Conservation (phyloP, 2,888 invertebrate species). For the Bursaphelenchus okinawaensis region DNA sequence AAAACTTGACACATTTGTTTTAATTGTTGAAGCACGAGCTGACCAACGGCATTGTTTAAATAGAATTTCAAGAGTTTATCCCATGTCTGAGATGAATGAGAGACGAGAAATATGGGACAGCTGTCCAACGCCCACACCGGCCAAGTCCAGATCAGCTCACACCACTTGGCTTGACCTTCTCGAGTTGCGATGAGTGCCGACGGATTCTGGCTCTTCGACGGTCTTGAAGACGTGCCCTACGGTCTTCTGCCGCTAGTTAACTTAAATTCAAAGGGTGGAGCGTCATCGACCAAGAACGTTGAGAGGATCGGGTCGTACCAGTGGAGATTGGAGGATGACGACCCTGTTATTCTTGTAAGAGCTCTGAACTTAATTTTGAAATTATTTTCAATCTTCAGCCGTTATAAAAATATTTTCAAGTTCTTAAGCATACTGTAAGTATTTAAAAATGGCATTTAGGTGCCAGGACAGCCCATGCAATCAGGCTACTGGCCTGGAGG, state of each 20-base stretch:
- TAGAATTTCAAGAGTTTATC: not conserved
- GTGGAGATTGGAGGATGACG: conserved; percentile 55
- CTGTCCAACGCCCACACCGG: not conserved
- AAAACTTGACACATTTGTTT: too few relatives aligned
- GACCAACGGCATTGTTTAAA: not conserved
- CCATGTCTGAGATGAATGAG: not conserved
- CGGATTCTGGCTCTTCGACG: conserved; percentile 56
- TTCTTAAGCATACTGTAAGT: too few relatives aligned
- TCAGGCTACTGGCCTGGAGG: conserved; percentile 56
- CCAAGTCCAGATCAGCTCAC: not conserved
- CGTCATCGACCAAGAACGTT: conserved; percentile 53
- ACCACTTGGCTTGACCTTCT: not conserved
- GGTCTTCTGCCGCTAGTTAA: conserved; percentile 55
- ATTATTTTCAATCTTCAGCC: not conserved
- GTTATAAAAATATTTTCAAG: too few relatives aligned
- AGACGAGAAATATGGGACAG: not conserved
- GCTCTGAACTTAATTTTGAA: not conserved
- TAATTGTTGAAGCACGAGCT: too few relatives aligned
- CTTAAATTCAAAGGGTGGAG: conserved; percentile 50
- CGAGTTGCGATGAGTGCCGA: conserved; percentile 10
- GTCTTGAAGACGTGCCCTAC: conserved; percentile 44
- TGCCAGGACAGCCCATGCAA: conserved; percentile 51
- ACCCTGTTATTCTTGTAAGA: conserved; percentile 48
- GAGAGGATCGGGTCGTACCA: conserved; percentile 56
- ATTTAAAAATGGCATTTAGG: conserved; percentile 24